Conservation (phyloP, 2,113 vertebrate species). For the Ellobius talpinus region DNA sequence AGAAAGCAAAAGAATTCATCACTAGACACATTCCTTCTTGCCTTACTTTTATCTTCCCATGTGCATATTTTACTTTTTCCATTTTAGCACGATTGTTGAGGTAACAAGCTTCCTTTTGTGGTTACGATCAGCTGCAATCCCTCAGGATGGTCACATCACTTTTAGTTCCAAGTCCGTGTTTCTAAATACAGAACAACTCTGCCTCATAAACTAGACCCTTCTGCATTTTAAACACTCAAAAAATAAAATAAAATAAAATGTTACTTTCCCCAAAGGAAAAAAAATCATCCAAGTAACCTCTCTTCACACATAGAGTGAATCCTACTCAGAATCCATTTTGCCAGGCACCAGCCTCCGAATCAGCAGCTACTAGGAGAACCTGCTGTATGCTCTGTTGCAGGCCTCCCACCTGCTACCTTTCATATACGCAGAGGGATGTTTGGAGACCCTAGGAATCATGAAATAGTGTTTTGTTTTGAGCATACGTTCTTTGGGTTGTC, state of each 20-base stretch:
- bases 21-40: background rate
- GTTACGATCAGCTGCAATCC: background rate
- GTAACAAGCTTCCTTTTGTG: constrained; percentile 5
- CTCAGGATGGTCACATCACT: background rate
- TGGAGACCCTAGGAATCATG: background rate
- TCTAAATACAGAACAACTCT: constrained; percentile 44
- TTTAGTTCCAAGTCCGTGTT: background rate
- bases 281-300: constrained; percentile 32
- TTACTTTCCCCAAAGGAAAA: constrained; percentile 3
- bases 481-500: background rate
- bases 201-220: constrained; percentile 24
- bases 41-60: background rate
- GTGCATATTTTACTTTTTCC: constrained; percentile 6
- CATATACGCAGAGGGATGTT: background rate
- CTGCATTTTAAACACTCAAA: background rate
- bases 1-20: background rate
- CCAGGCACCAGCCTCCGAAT: background rate
- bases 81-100: background rate
- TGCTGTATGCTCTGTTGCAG: background rate
- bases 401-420: background rate
- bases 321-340: constrained; percentile 21
- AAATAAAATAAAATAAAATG: background rate
- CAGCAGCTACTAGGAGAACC: background rate
- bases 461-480: constrained; percentile 29
- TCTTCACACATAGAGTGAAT: constrained; percentile 29